These are phyloP conservation scores for Rhyacophila evoluta DNA, from an alignment of 2,888 invertebrate species.

Conservation along the genomic window DNA sequence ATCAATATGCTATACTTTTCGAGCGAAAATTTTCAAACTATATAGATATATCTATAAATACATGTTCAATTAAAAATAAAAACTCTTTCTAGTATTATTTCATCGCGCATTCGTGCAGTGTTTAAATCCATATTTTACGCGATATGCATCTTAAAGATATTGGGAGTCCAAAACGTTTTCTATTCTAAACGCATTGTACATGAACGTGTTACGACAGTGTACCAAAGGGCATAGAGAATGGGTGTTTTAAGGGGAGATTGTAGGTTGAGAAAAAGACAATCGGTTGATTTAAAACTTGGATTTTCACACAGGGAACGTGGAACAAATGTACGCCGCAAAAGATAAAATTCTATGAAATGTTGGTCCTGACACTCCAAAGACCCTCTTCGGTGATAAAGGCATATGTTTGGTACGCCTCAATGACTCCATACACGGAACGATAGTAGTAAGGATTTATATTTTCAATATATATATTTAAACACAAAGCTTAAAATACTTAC, in stretches of 20 bases:
- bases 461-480: no score
- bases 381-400: conserved; percentile 39
- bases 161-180: not conserved
- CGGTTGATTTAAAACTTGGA: conserved; percentile 49
- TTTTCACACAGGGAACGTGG: conserved; percentile 30
- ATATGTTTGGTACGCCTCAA: conserved; percentile 30
- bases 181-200: not conserved
- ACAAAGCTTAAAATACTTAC: no score
- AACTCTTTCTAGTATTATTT: no score
- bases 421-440: conserved; percentile 23
- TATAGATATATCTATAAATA: no score
- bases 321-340: conserved; percentile 31
- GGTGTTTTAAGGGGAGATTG: not conserved
- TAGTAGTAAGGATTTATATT: not conserved
- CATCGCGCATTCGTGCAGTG: no score
- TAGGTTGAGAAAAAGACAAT: conserved; percentile 39
- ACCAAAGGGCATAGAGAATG: not conserved
- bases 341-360: conserved; percentile 49
- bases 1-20: no score
- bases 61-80: no score
- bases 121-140: no score
- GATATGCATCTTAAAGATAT: no score
- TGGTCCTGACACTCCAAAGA: conserved; percentile 33
- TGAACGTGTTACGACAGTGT: not conserved
- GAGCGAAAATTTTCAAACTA: no score